Percentiles rank a stretch among this genome's conserved stretches.
Conservation (phyloP, 2,113 vertebrate species). For the Poecilia latipinna region DNA sequence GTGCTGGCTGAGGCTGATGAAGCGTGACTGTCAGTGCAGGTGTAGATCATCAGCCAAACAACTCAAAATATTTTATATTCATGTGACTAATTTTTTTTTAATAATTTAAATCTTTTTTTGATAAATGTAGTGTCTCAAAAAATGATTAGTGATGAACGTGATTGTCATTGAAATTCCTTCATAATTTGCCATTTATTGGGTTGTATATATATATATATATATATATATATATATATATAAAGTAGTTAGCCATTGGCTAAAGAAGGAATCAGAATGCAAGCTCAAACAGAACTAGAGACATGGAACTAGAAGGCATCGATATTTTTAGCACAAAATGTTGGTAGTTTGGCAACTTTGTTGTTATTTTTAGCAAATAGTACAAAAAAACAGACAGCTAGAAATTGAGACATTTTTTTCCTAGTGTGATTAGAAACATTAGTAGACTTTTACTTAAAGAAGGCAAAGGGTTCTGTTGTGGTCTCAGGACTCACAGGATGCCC, state of each 20-base stretch:
- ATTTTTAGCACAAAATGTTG: conserved; percentile 11
- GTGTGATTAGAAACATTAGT: too few species aligned
- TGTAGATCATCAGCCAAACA: conserved; percentile 28
- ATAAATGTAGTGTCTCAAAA: background rate
- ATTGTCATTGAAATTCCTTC: conserved; percentile 69
- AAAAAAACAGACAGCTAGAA: too few species aligned
- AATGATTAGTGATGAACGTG: conserved; percentile 61
- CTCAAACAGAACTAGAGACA: conserved; percentile 38
- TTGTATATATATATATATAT: conserved; percentile 33
- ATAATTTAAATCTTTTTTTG: background rate
- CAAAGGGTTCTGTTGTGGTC: too few species aligned
- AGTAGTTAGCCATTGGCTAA: too few species aligned
- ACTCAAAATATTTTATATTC: background rate
- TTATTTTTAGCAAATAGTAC: too few species aligned
- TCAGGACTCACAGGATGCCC: too few species aligned
- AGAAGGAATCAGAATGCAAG: conserved; percentile 48
- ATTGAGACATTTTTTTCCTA: too few species aligned
- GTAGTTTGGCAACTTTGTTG: too few species aligned
- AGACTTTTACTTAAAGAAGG: too few species aligned
- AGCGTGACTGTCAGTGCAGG: conserved; percentile 44
- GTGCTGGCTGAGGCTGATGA: conserved; percentile 37
- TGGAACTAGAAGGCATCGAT: conserved; percentile 25
- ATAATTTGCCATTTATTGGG: conserved; percentile 67
- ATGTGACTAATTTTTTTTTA: background rate
- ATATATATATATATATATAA: too few species aligned